Conservation (phyloP, 2,888 invertebrate genomes). For the Thecophora atra region DNA sequence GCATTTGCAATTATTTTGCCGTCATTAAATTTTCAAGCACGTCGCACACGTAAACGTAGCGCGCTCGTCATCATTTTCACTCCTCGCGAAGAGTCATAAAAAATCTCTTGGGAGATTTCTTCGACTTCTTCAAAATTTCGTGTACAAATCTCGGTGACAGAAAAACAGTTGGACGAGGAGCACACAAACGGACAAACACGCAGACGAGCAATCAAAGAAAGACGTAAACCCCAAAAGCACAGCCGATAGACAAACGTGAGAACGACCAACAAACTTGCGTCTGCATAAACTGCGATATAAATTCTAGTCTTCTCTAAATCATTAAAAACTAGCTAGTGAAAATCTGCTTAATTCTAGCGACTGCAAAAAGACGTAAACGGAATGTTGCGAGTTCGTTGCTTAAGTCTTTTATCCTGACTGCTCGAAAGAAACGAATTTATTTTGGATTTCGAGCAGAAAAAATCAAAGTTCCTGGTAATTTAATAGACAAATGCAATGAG, state of each 20-base stretch:
- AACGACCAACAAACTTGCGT: not conserved
- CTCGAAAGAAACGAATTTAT: too few relatives aligned
- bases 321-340: too few relatives aligned
- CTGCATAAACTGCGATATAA: too few relatives aligned
- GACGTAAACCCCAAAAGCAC: too few relatives aligned
- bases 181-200: too few relatives aligned
- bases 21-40: constrained; percentile 64
- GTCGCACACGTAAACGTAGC: constrained; percentile 51
- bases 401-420: not conserved
- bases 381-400: not conserved
- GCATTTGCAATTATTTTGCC: constrained; percentile 61
- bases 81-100: constrained; percentile 49
- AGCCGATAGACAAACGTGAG: not conserved
- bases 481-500: too few relatives aligned
- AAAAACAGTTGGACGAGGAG: not conserved
- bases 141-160: constrained; percentile 14
- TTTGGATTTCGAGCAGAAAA: too few relatives aligned
- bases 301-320: too few relatives aligned
- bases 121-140: constrained; percentile 42
- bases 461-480: too few relatives aligned
- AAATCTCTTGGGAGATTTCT: constrained; percentile 59
- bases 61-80: constrained; percentile 37
- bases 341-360: too few relatives aligned
- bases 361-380: too few relatives aligned
- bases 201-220: too few relatives aligned